Evolutionary conservation across 2,888 invertebrate genomes (phyloP), one percentile per base, ranked within the genome.

Genomic region (Operophtera brumata): DNA sequence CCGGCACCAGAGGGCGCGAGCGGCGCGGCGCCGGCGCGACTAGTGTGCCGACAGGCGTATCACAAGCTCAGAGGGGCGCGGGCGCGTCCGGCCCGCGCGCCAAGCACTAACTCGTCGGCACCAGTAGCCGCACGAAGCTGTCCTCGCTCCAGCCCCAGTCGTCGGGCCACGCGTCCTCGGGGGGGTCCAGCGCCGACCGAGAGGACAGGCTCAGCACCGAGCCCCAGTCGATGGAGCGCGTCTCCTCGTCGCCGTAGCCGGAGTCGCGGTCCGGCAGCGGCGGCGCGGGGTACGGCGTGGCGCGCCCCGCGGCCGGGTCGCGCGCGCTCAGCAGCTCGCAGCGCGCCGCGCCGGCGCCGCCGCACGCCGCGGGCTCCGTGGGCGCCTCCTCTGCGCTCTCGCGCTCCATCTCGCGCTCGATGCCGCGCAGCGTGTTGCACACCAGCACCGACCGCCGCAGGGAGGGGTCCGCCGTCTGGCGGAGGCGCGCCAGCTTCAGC

Each of bases 371-470:
- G 52, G 74, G 66, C 75, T 90, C 86, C 74, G 84, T 75, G 36
- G 92, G 91, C 65, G 91, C 86, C 77, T 93, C 92, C 64, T 92
- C 90, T 47, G 77, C 90, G 70, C 78, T 91, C 79, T 93, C 94
- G 55, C 93, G 88, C 80, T 96, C 96, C 93, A 97, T 95, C 86
- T 97, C 97, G 51, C 95, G 92, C 85, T 97, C 97, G 75, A 97
- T 94, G 79, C 94, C 93, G 78, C 97, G 94, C 64, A 97, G 82
- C 52, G 97, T 97, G 86, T 97, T 97, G 91, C 97, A 97, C 73
- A 98, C 97, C 60, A 98, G 93, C 77, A 98, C 97, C 43, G 97
- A 97, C 61, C 97, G 94, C 70, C 96, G 93, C 56, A 98, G 90
- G 59, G 96, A 96, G 39, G 97, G 97, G 81, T 97, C 97, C 51